Base-by-base conservation (phyloP, 2,113 vertebrate species). In the Calyptommatus sinebrachiatus region DNA sequence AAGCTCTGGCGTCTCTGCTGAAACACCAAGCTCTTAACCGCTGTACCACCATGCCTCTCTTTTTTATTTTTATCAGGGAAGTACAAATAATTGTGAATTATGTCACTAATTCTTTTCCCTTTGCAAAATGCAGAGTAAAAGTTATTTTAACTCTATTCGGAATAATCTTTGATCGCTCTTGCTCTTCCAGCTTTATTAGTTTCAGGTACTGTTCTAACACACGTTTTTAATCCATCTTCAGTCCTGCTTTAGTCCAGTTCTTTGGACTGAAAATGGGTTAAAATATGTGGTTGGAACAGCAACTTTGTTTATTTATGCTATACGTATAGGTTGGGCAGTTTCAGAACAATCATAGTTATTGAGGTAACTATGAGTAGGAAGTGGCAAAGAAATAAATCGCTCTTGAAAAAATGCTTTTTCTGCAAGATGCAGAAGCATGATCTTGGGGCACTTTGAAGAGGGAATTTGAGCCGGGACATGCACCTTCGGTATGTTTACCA, bases 401-500 rank as follows among this genome's bases (percentile, higher is more conserved):
- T n/a, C 60, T 80, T 22, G 68, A 57, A 80, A 50, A 61, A 73
- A 66, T 73, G 67, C 35, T 22, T 63, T 57, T 48, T 68, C 48
- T 46, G 63, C 63, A 8, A 69, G 53, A 62, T 31, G 28, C 14
- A 57, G n/a, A 45, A 81, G n/a, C 65, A 35, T 26, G 26, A 60
- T 45, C 18, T 72, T 18, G 26, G 71, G 72, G 66, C 61, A 63
- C 11, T 63, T 68, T 16, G 61, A n/a, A 26, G 26, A 31, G 63
- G 46, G 5, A 57, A 28, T 69, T 22, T 65, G 14, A 71, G 53
- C 50, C 53, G 76, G 50, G 62, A 22, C 65, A 70, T 83, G 82
- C 63, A 79, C 82, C 77, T 83, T 62, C 45, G 28, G 14, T 61
- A 78, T 26, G 41, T 73, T 78, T 75, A 83, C 82, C 53, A 74